Evolutionary conservation across 2,113 vertebrate species (phyloP).

Genomic region (Scytalopus superciliaris): DNA sequence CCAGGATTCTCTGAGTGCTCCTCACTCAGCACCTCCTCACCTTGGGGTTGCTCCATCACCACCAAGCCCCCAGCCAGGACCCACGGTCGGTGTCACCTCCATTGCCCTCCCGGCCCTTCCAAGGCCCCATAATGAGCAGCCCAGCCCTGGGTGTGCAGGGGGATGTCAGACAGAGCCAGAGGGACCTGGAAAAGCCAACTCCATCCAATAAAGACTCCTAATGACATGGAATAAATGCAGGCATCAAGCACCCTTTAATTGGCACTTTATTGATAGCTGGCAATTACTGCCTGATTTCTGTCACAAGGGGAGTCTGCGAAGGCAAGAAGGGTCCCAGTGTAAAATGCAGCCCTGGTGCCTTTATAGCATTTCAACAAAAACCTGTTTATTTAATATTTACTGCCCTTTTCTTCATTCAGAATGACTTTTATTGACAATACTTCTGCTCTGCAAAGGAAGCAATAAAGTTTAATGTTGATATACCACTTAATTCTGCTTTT

Average conservation of each 20-base stretch:
- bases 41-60: not conserved
- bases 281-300: constrained; percentile 55
- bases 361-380: constrained; percentile 66
- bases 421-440: constrained; percentile 73
- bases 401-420: constrained; percentile 69
- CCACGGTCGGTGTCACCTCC: not conserved
- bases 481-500: constrained; percentile 75
- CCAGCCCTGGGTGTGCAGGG: not conserved
- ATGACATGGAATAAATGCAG: constrained; percentile 17
- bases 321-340: constrained; percentile 45
- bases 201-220: constrained; percentile 3
- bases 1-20: fast-evolving
- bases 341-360: constrained; percentile 44
- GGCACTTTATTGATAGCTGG: constrained; percentile 67
- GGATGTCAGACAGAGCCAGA: not conserved
- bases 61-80: not conserved
- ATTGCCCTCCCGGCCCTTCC: not conserved
- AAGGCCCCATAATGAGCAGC: not conserved
- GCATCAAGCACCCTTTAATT: constrained; percentile 58
- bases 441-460: constrained; percentile 72
- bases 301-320: constrained; percentile 34
- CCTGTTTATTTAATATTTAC: constrained; percentile 68
- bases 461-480: constrained; percentile 77
- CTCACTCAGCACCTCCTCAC: not conserved
- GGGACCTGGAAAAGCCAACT: not conserved